Evolutionary conservation across 2,888 invertebrate species (phyloP).

Genomic region (Diloba caeruleocephala): DNA sequence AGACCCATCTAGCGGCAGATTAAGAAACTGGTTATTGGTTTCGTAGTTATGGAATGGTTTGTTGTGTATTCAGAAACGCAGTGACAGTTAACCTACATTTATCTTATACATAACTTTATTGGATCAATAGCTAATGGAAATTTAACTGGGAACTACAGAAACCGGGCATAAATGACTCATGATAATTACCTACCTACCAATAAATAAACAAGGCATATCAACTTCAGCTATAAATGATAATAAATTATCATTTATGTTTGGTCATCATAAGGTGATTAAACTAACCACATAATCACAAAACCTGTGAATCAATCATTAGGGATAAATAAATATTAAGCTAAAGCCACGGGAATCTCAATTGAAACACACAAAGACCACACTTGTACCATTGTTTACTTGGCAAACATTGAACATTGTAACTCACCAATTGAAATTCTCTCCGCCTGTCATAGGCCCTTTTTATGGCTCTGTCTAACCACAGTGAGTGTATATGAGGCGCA

Average conservation of each 20-base stretch:
- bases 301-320: constrained; percentile 22
- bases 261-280: constrained; percentile 12
- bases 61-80: too few species aligned
- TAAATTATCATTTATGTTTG: constrained; percentile 28
- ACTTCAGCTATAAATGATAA: constrained; percentile 10
- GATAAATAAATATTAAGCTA: constrained; percentile 26
- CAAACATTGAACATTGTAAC: constrained; percentile 63
- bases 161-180: too few species aligned
- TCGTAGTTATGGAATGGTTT: too few species aligned
- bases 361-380: constrained; percentile 38
- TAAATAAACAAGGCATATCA: constrained; percentile 40
- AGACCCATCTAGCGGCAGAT: too few species aligned
- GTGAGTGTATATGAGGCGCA: constrained; percentile 93
- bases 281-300: constrained; percentile 9
- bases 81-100: too few species aligned
- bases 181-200: constrained; percentile 15
- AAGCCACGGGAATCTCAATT: constrained; percentile 21
- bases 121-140: too few species aligned
- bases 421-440: constrained; percentile 99
- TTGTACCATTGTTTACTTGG: constrained; percentile 65
- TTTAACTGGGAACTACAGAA: too few species aligned
- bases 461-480: constrained; percentile 98
- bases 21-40: too few species aligned
- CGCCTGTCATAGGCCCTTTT: constrained; percentile 96
- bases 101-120: too few species aligned